phyloP scores from a whole-genome alignment of 2,888 invertebrate genomes.

The Pseudanteris insignis region DNA sequence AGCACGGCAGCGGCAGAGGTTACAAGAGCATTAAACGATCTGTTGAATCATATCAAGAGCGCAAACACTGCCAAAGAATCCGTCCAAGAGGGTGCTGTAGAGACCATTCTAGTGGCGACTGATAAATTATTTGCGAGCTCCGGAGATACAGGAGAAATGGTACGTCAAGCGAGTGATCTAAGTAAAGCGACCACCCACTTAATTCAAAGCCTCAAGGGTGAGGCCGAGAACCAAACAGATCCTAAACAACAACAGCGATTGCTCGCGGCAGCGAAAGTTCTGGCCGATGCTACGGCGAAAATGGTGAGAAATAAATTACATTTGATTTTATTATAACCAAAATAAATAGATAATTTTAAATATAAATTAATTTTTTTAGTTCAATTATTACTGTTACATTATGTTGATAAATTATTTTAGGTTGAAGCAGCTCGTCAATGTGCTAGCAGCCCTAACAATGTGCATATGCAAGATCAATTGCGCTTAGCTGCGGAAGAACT shows the following conservation, averaged over 20 bases:
- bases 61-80: slow-evolving; percentile 73
- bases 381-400: background rate
- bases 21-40: slow-evolving; percentile 85
- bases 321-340: no score
- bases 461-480: slow-evolving; percentile 83
- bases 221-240: slow-evolving; percentile 88
- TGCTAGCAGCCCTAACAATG: slow-evolving; percentile 84
- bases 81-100: slow-evolving; percentile 80
- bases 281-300: slow-evolving; percentile 95
- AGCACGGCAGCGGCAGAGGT: slow-evolving; percentile 88
- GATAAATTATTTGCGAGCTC: slow-evolving; percentile 85
- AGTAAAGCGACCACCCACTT: slow-evolving; percentile 95
- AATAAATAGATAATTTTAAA: no score
- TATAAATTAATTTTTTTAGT: no score
- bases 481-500: slow-evolving; percentile 92
- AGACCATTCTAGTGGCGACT: slow-evolving; percentile 88
- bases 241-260: slow-evolving; percentile 89
- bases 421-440: slow-evolving; percentile 94
- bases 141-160: slow-evolving; percentile 94
- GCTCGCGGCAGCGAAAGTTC: slow-evolving; percentile 91
- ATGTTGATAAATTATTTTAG: no score
- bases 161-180: slow-evolving; percentile 87
- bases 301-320: no score
- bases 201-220: slow-evolving; percentile 92
- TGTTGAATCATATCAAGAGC: slow-evolving; percentile 87